A percentile compares a stretch with the other conserved stretches of the same genome.
These are phyloP conservation scores for Brachionus calyciflorus DNA, from an alignment of 1,140 invertebrate genomes.

Conservation along the genomic window DNA sequence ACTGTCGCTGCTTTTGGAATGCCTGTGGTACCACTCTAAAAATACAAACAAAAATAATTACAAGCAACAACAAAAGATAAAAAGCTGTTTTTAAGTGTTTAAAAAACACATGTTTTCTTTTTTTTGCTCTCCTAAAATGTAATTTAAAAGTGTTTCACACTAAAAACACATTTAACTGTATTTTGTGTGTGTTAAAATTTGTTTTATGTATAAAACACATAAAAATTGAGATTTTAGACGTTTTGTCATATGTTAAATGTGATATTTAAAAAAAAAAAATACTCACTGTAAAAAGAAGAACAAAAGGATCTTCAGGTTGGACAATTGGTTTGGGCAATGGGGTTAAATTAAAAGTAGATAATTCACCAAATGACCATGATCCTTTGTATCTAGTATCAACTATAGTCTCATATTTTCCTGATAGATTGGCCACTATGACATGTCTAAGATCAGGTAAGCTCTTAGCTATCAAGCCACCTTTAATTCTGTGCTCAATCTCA, in stretches of 20 bases:
- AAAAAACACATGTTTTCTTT: too few species aligned
- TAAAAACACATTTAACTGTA: too few species aligned
- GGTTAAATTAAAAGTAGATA: not conserved
- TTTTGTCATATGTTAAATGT: too few species aligned
- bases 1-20: slow-evolving; percentile 4
- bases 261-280: not conserved
- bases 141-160: too few species aligned
- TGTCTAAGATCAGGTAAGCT: not conserved
- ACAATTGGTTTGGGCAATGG: not conserved
- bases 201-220: not conserved
- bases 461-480: slow-evolving; percentile 21
- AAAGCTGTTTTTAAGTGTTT: too few species aligned
- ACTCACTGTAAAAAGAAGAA: slow-evolving; percentile 19
- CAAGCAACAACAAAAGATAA: too few species aligned
- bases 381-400: slow-evolving; percentile 9
- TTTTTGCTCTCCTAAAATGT: too few species aligned
- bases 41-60: not conserved
- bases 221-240: slow-evolving; percentile 2
- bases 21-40: slow-evolving; percentile 20
- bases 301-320: slow-evolving; percentile 12
- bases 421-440: slow-evolving; percentile 12
- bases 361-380: slow-evolving; percentile 17
- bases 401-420: slow-evolving; percentile 2
- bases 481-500: not conserved
- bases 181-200: not conserved